Conservation (phyloP, 2,797 vertebrate genomes). For the Phalloptychus januarius region DNA sequence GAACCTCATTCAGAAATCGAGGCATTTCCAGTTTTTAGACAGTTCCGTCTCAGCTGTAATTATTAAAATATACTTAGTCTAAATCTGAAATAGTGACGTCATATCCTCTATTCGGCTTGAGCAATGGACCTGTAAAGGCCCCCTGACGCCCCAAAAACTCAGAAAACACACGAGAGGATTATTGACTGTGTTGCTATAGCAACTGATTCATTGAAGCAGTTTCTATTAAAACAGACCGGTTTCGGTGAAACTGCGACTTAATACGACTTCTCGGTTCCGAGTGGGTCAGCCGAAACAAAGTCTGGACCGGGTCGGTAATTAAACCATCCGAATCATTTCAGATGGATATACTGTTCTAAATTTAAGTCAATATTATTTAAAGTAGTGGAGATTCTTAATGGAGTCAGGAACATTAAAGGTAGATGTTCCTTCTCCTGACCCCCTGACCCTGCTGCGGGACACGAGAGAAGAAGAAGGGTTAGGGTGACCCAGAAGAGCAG, state of each 20-base stretch:
- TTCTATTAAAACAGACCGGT: not conserved
- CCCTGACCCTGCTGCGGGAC: not conserved
- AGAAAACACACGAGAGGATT: not conserved
- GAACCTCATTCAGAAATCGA: not conserved
- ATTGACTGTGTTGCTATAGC: not conserved
- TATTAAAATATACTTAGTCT: not conserved
- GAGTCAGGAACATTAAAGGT: not conserved
- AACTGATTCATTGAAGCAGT: not conserved
- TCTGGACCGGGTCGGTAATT: not conserved
- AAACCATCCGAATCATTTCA: not conserved
- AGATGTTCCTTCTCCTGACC: not conserved
- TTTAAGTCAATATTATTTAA: not conserved
- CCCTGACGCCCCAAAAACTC: not conserved
- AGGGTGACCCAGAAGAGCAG: too few relatives aligned
- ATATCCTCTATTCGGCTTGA: not conserved
- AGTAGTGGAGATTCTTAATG: not conserved
- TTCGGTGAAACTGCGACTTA: not conserved
- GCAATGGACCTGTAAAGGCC: accelerated
- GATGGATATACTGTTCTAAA: too few relatives aligned
- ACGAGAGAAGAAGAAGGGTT: too few relatives aligned
- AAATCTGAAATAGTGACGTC: accelerated
- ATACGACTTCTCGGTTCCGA: not conserved
- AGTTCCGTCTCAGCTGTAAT: not conserved
- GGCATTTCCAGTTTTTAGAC: not conserved
- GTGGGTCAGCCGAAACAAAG: not conserved